phyloP scores from a whole-genome alignment of 2,888 invertebrate genomes.

The Shargacucullia verbasci region DNA sequence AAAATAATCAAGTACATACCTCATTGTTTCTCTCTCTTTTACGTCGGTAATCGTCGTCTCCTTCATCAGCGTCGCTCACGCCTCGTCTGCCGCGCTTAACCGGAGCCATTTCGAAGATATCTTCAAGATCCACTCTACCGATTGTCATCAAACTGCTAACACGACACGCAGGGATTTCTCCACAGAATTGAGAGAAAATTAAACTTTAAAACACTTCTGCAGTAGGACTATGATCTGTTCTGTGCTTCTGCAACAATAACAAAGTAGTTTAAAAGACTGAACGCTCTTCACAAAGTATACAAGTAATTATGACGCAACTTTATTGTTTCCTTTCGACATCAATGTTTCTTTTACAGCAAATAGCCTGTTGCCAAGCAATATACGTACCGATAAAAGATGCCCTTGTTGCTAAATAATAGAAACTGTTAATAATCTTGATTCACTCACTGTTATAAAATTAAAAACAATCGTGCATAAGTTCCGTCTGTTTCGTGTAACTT shows the following conservation, averaged over 20 bases:
- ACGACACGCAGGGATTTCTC: conserved; percentile 10
- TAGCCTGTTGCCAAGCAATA: background rate
- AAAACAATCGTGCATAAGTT: too few relatives aligned
- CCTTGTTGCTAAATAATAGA: too few relatives aligned
- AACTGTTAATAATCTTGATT: too few relatives aligned
- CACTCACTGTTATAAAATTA: too few relatives aligned
- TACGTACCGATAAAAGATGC: too few relatives aligned
- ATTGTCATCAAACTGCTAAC: conserved; percentile 78
- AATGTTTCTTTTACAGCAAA: background rate
- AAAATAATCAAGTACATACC: too few relatives aligned
- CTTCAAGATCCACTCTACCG: conserved; percentile 47
- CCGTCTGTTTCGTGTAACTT: too few relatives aligned
- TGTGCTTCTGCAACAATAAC: conserved; percentile 17
- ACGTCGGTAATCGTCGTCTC: conserved; percentile 92
- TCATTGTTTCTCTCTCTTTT: conserved; percentile 94
- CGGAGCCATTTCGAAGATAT: conserved; percentile 77
- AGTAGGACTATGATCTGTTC: too few relatives aligned
- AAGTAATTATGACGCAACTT: conserved; percentile 46
- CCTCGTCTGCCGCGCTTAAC: conserved; percentile 77
- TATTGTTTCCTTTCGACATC: conserved; percentile 1
- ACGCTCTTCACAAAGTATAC: conserved; percentile 13
- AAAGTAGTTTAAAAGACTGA: background rate
- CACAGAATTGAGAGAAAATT: conserved; percentile 2
- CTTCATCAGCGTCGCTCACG: conserved; percentile 90
- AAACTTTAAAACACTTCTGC: too few relatives aligned